Evolutionary conservation across 2,113 vertebrate species (phyloP), one percentile per base, ranked within the genome.

Genomic region (Albula glossodonta): DNA sequence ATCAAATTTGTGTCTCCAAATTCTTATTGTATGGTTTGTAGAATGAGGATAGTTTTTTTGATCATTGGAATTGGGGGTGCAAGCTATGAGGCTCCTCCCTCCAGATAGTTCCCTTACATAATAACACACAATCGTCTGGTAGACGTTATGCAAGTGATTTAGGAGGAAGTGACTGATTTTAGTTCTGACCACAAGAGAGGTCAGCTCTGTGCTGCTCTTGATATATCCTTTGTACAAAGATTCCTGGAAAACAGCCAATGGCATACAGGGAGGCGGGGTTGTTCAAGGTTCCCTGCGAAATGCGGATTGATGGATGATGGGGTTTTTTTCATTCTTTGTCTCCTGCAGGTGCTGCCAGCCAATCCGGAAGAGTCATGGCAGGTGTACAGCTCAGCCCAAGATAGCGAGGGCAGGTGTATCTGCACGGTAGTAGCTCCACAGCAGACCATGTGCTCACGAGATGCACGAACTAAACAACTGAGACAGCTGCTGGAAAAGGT

Each of bases 381-480:
- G 95, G 97, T 99, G 25, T 99, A 98, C 95, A 99, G 98, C 90
- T 99, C 98, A 49, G 97, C 98, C 85, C 98, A 99, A 90, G 98
- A 99, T 93, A 96, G 97, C 17, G 98, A 98, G 84, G 98, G 98
- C 78, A 95, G 98, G 84, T 99, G 98, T 89, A 97, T 99, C 92
- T 99, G 98, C 91, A 99, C 98, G 0, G 98, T 99, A 89, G 98
- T 99, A 13, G 98, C 98, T 60, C 98, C 98, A 51, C 98, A 99
- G 88, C 97, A 98, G 95, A 96, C 96, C 7, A 96, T 98, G 95
- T 99, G 98, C 78, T 99, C 98, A 0, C 95, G 97, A 57, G 98
- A 99, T 0, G 98, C 98, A 88, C 96, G 98, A 87, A 98, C 97
- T 60, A 98, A 97, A 90, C 98, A 99, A 91, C 97, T 99, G 83